Base-by-base conservation (phyloP, 2,888 invertebrate genomes). In the Euzetes globulus region DNA sequence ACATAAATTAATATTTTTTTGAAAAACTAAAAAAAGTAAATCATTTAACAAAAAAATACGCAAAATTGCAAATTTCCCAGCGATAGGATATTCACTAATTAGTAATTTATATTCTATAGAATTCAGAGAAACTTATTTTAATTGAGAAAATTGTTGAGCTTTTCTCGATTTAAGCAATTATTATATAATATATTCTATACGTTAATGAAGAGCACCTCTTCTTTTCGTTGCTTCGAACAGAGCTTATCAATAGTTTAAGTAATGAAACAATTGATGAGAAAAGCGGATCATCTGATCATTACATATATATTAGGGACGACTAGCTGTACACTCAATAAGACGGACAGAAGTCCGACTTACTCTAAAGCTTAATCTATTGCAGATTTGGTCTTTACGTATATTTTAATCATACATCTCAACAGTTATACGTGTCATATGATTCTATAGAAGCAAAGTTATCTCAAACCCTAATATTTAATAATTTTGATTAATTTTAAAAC, bases 261-360 rank as follows among this genome's bases (percentile, higher is more conserved):
- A 15, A 65, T 41, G 65, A 65, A 19, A 41, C 17, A 65, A 41
- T 65, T 33, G 41, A 65, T 65, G 65, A 65, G 68, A 68, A 41
- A 70, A 70, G 70, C 70, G 25, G 70, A 47, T 70, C 70, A 25
- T 33, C 11, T 37, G 19, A 52, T 52, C 52, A 6, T 19, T 37
- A 65, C 27, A 27, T 70, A 25, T 47, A 70, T 25, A 15, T 25
- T 47, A 11, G 47, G 47, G 70, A 70, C 70, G 70, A 70, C 70
- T 70, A 70, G 70, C 70, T 70, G 41, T 70, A 45, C 70, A 70
- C 70, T 70, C 70, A 70, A 68, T 70, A 70, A 70, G 70, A 70
- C 70, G 47, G 47, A 70, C 70, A 45, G 65, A 65, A 65, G 65
- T 41, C 60, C 60, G 60, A 27, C 65, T 63, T 63, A 63, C n/a